These are phyloP conservation scores for Chunga burmeisteri DNA, from an alignment of 2,113 vertebrate species.

Conservation along the genomic window DNA sequence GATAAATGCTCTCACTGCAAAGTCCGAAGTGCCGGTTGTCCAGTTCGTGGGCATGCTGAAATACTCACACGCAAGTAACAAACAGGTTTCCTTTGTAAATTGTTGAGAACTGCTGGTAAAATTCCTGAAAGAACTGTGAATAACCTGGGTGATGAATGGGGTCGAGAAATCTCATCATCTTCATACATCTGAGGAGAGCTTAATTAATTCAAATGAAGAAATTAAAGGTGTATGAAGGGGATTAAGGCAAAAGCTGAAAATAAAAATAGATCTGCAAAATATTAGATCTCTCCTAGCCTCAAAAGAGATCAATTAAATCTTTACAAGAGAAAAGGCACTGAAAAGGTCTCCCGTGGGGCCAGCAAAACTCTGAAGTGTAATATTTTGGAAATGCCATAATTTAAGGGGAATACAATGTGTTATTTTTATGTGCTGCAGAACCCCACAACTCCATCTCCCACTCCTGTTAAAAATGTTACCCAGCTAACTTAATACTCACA, in stretches of 20 bases:
- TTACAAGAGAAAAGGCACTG: conserved; percentile 11
- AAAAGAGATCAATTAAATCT: conserved; percentile 47
- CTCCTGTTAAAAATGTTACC: conserved; percentile 12
- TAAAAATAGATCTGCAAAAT: conserved; percentile 57
- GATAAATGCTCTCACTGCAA: neutral
- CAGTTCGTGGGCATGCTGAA: neutral
- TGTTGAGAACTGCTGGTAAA: neutral
- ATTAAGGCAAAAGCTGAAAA: conserved; percentile 34
- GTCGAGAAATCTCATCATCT: conserved; percentile 35
- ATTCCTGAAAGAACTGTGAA: conserved; percentile 31
- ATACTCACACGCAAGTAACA: neutral
- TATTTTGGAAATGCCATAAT: conserved; percentile 38
- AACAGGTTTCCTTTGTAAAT: neutral
- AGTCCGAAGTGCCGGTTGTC: neutral
- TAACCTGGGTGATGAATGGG: conserved; percentile 16
- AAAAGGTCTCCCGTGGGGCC: neutral
- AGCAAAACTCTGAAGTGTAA: conserved; percentile 30
- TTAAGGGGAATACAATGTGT: conserved; percentile 22
- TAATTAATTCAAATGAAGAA: conserved; percentile 57
- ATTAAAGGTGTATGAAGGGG: conserved; percentile 31
- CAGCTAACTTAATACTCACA: neutral
- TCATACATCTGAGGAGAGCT: neutral
- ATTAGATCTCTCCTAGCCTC: conserved; percentile 1
- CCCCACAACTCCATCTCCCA: neutral
- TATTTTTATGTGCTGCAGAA: conserved; percentile 41